A percentile compares a stretch with the other conserved stretches of the same genome.
Evolutionary conservation across 2,888 invertebrate genomes (phyloP).

Genomic region (Liodrosophila aerea): DNA sequence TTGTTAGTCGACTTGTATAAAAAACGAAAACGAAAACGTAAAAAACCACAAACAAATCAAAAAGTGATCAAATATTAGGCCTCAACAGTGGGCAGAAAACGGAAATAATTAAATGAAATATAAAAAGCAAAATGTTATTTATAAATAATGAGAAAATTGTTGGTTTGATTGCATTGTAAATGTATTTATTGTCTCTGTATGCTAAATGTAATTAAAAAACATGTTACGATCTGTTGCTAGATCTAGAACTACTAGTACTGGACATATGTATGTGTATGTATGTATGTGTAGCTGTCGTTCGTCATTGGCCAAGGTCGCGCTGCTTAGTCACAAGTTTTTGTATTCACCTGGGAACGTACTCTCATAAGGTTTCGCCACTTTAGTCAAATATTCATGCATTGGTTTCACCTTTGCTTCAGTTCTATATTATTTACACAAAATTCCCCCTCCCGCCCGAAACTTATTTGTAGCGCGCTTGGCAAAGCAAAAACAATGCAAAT

Average conservation of each 20-base stretch:
- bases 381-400: not conserved
- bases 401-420: not conserved
- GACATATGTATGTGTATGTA: not conserved
- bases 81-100: not conserved
- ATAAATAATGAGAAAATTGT: slow-evolving; percentile 34
- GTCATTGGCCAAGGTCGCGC: slow-evolving; percentile 10
- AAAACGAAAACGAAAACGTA: slow-evolving; percentile 5
- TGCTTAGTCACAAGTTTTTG: not conserved
- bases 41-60: slow-evolving; percentile 38
- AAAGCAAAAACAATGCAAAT: slow-evolving; percentile 3
- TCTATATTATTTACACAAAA: too few relatives aligned
- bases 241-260: too few relatives aligned
- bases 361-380: too few relatives aligned
- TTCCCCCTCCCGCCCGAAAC: not conserved
- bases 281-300: slow-evolving; percentile 6
- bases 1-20: slow-evolving; percentile 50
- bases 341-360: too few relatives aligned
- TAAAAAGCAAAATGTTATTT: slow-evolving; percentile 45
- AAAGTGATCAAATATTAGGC: slow-evolving; percentile 57
- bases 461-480: slow-evolving; percentile 29
- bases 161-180: slow-evolving; percentile 58
- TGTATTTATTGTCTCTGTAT: slow-evolving; percentile 50
- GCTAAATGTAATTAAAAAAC: slow-evolving; percentile 42
- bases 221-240: slow-evolving; percentile 35
- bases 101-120: slow-evolving; percentile 1